Percentiles rank a stretch among this genome's conserved stretches.
Conservation (phyloP, 2,888 invertebrate species). For the Polydrusus cervinus region DNA sequence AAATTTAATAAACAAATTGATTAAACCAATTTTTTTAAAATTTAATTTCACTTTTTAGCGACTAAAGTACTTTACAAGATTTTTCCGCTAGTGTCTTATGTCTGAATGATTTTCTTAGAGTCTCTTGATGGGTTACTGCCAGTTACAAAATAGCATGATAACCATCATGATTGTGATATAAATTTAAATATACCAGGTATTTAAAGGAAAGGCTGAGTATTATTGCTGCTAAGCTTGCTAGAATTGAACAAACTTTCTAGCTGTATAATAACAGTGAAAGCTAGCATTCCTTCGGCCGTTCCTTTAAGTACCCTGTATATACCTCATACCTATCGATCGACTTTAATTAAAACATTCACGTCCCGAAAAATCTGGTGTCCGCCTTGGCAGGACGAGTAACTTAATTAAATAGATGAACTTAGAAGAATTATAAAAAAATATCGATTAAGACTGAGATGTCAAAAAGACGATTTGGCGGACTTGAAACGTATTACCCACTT, state of each 20-base stretch:
- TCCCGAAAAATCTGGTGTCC: neutral
- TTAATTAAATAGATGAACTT: neutral
- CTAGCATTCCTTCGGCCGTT: too few relatives aligned
- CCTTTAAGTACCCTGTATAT: too few relatives aligned
- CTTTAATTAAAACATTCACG: neutral
- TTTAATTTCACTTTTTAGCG: neutral
- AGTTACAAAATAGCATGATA: neutral
- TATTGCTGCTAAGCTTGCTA: too few relatives aligned
- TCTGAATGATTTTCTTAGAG: slow-evolving; percentile 1
- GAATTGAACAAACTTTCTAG: too few relatives aligned
- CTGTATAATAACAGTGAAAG: too few relatives aligned
- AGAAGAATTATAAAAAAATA: neutral
- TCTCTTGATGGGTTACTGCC: neutral
- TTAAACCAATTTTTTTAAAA: too few relatives aligned
- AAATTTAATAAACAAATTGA: too few relatives aligned
- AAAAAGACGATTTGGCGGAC: slow-evolving; percentile 16
- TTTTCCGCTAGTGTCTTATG: slow-evolving; percentile 10
- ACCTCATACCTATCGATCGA: neutral
- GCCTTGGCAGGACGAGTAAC: neutral
- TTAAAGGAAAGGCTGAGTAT: too few relatives aligned
- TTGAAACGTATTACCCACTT: slow-evolving; percentile 2
- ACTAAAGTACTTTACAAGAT: slow-evolving; percentile 2
- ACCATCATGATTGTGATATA: neutral
- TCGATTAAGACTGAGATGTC: slow-evolving; percentile 6
- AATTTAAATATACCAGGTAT: neutral